Evolutionary conservation across 1,140 invertebrate genomes (phyloP).

Genomic region (Drosophila quadrilineata): DNA sequence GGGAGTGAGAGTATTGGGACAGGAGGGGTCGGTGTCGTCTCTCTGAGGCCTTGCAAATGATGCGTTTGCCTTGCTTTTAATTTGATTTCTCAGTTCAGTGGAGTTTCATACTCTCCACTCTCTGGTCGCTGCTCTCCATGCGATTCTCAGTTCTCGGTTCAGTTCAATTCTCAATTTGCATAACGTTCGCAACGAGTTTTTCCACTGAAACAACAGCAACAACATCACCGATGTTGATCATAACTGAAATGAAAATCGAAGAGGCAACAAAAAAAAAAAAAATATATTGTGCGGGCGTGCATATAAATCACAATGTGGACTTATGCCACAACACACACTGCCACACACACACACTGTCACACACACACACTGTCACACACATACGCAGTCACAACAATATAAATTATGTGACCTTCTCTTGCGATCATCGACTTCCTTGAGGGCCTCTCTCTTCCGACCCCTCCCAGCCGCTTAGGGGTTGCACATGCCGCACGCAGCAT

Average conservation of each 20-base stretch:
- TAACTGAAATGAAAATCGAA: constrained; percentile 40
- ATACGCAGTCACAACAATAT: constrained; percentile 16
- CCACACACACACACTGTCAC: neutral
- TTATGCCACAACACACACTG: constrained; percentile 45
- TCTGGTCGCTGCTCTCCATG: too few species aligned
- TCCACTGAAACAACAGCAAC: constrained; percentile 1
- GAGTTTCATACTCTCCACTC: too few species aligned
- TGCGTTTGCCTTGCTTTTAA: constrained; percentile 60
- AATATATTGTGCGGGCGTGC: constrained; percentile 65
- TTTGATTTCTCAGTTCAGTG: constrained; percentile 59
- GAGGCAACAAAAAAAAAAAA: constrained; percentile 14
- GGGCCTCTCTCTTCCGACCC: constrained; percentile 23
- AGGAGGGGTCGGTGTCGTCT: too few species aligned
- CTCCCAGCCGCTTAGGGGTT: constrained; percentile 32
- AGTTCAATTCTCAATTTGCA: constrained; percentile 47
- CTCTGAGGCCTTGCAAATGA: constrained; percentile 43
- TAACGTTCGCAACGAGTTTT: constrained; percentile 22
- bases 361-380: neutral
- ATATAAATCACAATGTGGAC: constrained; percentile 78
- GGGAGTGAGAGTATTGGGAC: neutral
- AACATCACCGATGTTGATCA: constrained; percentile 1
- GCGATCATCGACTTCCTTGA: neutral
- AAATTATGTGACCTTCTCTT: constrained; percentile 37
- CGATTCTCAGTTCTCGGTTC: constrained; percentile 28
- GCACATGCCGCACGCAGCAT: constrained; percentile 17